phyloP scores from a whole-genome alignment of 2,113 vertebrate genomes.

The Pitta sordida region DNA sequence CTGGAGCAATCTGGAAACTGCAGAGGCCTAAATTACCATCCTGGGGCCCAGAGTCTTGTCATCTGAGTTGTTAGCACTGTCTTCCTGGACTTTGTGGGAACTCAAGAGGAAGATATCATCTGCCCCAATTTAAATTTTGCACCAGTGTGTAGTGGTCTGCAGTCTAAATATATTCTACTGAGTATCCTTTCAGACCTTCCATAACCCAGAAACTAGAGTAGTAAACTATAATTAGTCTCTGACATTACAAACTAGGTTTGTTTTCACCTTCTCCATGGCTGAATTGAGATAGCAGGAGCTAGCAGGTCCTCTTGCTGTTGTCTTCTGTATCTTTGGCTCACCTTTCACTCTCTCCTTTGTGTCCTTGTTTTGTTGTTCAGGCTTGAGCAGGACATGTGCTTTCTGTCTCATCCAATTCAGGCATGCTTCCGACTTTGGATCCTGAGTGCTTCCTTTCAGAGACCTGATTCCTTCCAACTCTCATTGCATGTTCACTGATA shows the following conservation, averaged over 20 bases:
- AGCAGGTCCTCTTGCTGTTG: not conserved
- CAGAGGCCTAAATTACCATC: not conserved
- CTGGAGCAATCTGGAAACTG: not conserved
- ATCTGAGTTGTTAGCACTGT: not conserved
- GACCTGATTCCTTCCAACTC: not conserved
- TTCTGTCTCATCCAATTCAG: not conserved
- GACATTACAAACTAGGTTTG: slow-evolving; percentile 36
- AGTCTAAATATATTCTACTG: slow-evolving; percentile 36
- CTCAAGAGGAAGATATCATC: not conserved
- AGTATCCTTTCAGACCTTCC: slow-evolving; percentile 14
- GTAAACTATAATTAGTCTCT: slow-evolving; percentile 42
- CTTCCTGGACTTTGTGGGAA: not conserved
- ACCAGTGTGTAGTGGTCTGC: not conserved
- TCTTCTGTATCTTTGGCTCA: not conserved
- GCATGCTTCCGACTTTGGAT: not conserved
- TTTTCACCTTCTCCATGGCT: slow-evolving; percentile 12
- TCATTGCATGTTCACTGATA: not conserved
- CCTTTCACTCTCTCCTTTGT: not conserved
- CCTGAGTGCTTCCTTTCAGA: not conserved
- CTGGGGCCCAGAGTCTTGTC: not conserved
- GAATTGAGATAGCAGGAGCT: not conserved
- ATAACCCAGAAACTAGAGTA: slow-evolving; percentile 20
- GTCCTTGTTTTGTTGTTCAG: not conserved
- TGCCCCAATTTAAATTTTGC: not conserved
- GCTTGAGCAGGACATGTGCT: not conserved